A percentile compares a stretch with the other conserved stretches of the same genome.
Evolutionary conservation across 2,797 vertebrate genomes (phyloP).

Genomic region (Anas georgica): DNA sequence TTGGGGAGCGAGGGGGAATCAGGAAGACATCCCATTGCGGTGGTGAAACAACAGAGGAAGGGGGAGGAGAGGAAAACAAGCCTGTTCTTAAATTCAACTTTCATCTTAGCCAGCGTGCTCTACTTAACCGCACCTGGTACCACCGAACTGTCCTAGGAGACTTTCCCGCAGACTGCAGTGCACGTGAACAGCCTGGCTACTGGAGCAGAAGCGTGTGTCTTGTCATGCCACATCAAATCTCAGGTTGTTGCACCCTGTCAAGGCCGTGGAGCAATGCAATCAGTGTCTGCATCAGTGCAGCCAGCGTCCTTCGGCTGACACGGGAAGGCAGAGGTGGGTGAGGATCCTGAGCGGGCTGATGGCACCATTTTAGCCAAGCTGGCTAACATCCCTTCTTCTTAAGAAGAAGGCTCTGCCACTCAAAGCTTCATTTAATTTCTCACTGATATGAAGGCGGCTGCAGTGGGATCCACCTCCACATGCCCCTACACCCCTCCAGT

Average conservation of each 20-base stretch:
- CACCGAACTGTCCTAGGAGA: background rate
- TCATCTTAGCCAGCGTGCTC: background rate
- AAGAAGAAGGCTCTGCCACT: background rate
- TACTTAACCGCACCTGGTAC: background rate
- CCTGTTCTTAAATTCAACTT: background rate
- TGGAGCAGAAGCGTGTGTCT: background rate
- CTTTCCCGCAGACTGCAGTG: background rate
- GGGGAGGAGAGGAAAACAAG: background rate
- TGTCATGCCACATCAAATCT: conserved; percentile 1
- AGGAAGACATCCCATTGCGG: background rate
- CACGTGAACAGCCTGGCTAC: background rate
- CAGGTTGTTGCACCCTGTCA: background rate
- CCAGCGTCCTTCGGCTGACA: rapidly evolving
- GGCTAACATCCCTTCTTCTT: background rate
- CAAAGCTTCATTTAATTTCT: background rate
- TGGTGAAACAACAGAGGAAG: background rate
- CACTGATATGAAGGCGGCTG: background rate
- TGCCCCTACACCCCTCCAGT: rapidly evolving
- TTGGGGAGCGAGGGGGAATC: background rate
- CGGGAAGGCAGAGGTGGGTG: rapidly evolving
- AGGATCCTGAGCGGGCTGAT: background rate
- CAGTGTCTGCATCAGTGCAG: background rate
- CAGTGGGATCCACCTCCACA: rapidly evolving
- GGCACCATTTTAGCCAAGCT: background rate
- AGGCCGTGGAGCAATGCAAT: background rate